Conservation (phyloP, 2,888 invertebrate genomes). For the Apamea epomidion region DNA sequence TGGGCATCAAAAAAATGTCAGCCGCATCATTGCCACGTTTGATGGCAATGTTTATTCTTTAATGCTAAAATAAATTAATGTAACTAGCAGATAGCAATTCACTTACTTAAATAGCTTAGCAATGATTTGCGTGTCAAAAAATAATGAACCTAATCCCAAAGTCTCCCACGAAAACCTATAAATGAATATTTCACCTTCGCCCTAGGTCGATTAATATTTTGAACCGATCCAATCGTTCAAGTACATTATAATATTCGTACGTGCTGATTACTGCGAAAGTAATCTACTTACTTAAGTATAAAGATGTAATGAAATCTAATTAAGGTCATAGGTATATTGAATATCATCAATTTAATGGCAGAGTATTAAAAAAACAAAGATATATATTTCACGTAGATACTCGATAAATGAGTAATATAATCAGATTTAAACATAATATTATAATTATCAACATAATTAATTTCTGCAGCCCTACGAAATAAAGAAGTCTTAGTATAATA, state of each 20-base stretch:
- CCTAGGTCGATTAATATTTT: constrained; percentile 11
- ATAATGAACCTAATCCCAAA: constrained; percentile 6
- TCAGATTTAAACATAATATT: not conserved
- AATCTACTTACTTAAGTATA: constrained; percentile 29
- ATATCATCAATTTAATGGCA: constrained; percentile 24
- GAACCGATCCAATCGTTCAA: constrained; percentile 31
- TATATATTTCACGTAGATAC: constrained; percentile 3
- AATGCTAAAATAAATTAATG: constrained; percentile 40
- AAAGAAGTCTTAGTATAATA: not conserved
- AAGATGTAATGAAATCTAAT: constrained; percentile 32
- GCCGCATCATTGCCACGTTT: not conserved
- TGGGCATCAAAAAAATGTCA: not conserved
- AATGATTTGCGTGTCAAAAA: not conserved
- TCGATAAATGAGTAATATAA: constrained; percentile 11
- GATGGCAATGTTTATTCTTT: not conserved
- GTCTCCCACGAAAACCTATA: constrained; percentile 21
- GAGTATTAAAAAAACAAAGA: constrained; percentile 15
- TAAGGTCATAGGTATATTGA: constrained; percentile 34
- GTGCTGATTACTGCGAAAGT: constrained; percentile 48
- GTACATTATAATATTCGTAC: constrained; percentile 40
- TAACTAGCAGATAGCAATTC: constrained; percentile 7
- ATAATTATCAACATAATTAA: not conserved
- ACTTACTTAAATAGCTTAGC: not conserved
- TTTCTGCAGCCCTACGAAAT: not conserved
- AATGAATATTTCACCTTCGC: constrained; percentile 21